Evolutionary conservation across 2,113 vertebrate species (phyloP).

Genomic region (Raja brachyura): DNA sequence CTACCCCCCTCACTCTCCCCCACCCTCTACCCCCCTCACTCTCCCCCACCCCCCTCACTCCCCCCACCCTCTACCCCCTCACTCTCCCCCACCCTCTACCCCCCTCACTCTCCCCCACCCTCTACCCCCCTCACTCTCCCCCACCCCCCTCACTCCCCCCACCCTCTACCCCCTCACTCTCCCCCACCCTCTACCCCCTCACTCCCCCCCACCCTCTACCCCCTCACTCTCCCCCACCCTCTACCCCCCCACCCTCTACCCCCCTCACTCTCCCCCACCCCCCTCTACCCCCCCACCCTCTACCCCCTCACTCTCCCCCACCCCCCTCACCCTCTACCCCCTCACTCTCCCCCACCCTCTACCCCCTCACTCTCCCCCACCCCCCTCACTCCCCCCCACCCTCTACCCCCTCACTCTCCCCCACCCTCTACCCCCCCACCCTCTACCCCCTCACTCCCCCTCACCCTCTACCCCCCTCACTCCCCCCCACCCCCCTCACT

Average conservation of each 20-base stretch:
- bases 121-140: background rate
- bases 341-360: background rate
- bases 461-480: rapidly evolving
- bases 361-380: background rate
- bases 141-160: background rate
- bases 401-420: no score
- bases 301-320: background rate
- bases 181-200: no score
- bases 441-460: no score
- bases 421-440: no score
- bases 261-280: background rate
- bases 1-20: background rate
- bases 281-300: background rate
- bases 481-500: background rate
- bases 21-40: background rate
- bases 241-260: background rate
- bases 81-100: background rate
- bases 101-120: no score
- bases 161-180: no score
- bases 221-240: no score
- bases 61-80: no score
- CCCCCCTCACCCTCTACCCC: background rate
- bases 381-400: no score
- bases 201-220: no score
- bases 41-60: background rate